phyloP scores from a whole-genome alignment of 2,888 invertebrate genomes.

The Mesoligia furuncula region DNA sequence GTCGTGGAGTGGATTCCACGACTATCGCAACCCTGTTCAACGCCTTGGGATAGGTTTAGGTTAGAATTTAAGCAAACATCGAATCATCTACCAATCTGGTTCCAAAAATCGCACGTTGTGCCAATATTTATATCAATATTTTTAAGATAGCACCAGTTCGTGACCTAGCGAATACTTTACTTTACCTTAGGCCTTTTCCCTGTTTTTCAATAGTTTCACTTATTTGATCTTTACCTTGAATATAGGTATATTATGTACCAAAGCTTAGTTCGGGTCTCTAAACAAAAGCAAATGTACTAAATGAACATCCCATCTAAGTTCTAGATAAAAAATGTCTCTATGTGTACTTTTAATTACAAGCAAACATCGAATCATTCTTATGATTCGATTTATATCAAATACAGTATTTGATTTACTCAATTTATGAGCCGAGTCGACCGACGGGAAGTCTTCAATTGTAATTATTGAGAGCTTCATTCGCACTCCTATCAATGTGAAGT shows the following conservation, averaged over 20 bases:
- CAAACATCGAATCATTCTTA: conserved; percentile 12
- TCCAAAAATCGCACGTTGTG: neutral
- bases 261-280: neutral
- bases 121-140: neutral
- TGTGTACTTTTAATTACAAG: neutral
- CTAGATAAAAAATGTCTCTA: neutral
- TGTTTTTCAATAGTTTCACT: neutral
- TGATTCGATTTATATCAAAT: conserved; percentile 60
- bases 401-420: conserved; percentile 73
- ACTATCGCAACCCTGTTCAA: too few species aligned
- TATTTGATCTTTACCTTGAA: neutral
- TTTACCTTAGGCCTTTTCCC: neutral
- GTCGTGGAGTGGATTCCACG: too few species aligned
- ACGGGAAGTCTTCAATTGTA: conserved; percentile 89
- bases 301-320: neutral
- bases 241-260: neutral
- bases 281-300: neutral
- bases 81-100: neutral
- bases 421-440: conserved; percentile 72
- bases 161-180: neutral
- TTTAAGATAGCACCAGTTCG: neutral
- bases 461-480: conserved; percentile 82
- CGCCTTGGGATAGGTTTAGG: neutral
- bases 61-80: neutral
- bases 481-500: conserved; percentile 76